Conservation (phyloP, 2,888 invertebrate genomes). For the Agrochola lota region DNA sequence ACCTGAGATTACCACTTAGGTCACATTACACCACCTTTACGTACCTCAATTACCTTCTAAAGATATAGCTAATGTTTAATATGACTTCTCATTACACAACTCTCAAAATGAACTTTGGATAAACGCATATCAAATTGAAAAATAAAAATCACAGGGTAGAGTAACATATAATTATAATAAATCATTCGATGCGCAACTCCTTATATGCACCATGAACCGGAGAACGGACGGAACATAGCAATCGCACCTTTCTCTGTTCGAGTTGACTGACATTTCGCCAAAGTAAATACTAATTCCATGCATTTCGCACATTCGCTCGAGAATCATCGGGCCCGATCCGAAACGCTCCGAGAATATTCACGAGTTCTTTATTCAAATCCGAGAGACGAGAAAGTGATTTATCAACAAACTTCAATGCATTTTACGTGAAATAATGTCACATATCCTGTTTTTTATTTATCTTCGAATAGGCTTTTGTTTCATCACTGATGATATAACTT, state of each 20-base stretch:
- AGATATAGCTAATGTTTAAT: background rate
- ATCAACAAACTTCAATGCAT: conserved; percentile 62
- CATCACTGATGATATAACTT: conserved; percentile 61
- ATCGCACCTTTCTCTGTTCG: conserved; percentile 57
- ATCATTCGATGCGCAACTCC: conserved; percentile 27
- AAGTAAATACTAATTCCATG: conserved; percentile 16
- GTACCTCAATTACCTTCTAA: background rate
- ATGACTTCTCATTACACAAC: conserved; percentile 25
- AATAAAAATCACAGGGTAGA: background rate
- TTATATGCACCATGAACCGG: conserved; percentile 32
- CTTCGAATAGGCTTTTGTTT: conserved; percentile 64
- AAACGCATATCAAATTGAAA: conserved; percentile 4
- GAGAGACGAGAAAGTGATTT: conserved; percentile 81
- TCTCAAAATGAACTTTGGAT: background rate
- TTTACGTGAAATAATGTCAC: conserved; percentile 64
- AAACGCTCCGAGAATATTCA: conserved; percentile 76
- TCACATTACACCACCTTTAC: background rate
- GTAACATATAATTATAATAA: conserved; percentile 42
- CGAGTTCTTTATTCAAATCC: conserved; percentile 81
- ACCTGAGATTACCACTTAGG: background rate
- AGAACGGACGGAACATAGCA: conserved; percentile 13
- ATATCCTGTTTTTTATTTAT: conserved; percentile 69
- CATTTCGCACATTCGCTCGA: conserved; percentile 60
- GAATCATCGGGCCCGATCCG: conserved; percentile 68
- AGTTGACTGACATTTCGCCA: conserved; percentile 63